phyloP scores from a whole-genome alignment of 2,797 vertebrate species.

The Buceros bicornis region DNA sequence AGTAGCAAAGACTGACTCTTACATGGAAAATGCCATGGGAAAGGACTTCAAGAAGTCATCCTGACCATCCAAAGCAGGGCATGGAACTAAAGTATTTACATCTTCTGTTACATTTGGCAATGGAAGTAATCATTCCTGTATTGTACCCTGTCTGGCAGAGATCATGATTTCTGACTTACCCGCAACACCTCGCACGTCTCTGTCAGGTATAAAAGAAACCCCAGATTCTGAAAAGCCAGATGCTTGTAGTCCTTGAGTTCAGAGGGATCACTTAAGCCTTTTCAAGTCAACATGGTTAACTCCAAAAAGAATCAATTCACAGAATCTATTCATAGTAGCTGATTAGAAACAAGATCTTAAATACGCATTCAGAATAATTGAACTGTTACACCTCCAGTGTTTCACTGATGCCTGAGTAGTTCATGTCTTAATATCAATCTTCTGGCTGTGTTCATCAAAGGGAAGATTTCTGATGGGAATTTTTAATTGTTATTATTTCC shows the following conservation, averaged over 20 bases:
- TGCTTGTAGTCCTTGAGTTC: neutral
- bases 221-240: neutral
- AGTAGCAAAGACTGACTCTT: neutral
- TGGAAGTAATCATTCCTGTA: neutral
- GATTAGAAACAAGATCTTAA: neutral
- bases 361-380: neutral
- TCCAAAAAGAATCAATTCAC: neutral
- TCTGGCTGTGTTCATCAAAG: neutral
- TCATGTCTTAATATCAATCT: neutral
- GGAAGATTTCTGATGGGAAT: neutral
- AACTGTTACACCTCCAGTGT: neutral
- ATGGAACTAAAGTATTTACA: neutral
- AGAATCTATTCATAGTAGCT: neutral
- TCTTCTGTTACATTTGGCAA: accelerated
- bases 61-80: neutral
- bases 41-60: neutral
- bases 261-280: neutral
- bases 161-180: neutral
- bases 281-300: accelerated
- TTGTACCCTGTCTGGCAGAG: neutral
- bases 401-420: neutral
- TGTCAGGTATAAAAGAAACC: neutral
- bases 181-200: neutral
- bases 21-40: neutral
- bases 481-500: neutral